Percentiles rank a stretch among this genome's conserved stretches.
phyloP scores from a whole-genome alignment of 2,113 vertebrate species.

The Takifugu bimaculatus region DNA sequence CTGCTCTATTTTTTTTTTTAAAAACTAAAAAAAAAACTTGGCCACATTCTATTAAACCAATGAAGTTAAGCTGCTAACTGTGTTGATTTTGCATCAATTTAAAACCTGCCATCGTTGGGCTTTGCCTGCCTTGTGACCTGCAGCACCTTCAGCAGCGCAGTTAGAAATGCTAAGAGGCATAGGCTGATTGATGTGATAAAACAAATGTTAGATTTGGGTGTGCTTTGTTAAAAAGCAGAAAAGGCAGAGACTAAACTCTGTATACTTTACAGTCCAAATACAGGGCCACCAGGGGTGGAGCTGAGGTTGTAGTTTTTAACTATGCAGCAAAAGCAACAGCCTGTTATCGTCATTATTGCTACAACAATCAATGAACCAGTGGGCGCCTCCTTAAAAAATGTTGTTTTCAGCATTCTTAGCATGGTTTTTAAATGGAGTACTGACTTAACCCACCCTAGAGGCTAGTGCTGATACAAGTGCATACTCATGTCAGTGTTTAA shows the following conservation, averaged over 20 bases:
- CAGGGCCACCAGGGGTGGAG: background rate
- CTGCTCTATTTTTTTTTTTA: background rate
- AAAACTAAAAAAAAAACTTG: background rate
- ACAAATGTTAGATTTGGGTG: conserved; percentile 18
- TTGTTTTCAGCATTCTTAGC: background rate
- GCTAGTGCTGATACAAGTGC: background rate
- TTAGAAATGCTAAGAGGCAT: conserved; percentile 31
- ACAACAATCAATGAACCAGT: background rate
- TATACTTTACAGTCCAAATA: background rate
- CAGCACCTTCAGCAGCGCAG: conserved; percentile 30
- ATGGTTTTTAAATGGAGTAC: background rate
- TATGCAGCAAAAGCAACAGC: background rate
- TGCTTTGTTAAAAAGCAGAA: background rate
- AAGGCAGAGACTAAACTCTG: background rate
- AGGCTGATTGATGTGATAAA: conserved; percentile 23
- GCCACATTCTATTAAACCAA: too few species aligned
- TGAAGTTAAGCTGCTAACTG: background rate
- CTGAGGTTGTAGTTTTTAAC: too few species aligned
- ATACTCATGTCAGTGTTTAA: background rate
- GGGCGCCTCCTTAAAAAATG: background rate
- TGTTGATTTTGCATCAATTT: conserved; percentile 15
- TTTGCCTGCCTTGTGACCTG: conserved; percentile 28
- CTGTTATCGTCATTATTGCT: background rate
- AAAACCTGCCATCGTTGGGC: conserved; percentile 14
- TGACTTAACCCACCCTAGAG: background rate